Evolutionary conservation across 2,797 vertebrate genomes (phyloP), one percentile per base, ranked within the genome.

Genomic region (Eulemur mongoz): DNA sequence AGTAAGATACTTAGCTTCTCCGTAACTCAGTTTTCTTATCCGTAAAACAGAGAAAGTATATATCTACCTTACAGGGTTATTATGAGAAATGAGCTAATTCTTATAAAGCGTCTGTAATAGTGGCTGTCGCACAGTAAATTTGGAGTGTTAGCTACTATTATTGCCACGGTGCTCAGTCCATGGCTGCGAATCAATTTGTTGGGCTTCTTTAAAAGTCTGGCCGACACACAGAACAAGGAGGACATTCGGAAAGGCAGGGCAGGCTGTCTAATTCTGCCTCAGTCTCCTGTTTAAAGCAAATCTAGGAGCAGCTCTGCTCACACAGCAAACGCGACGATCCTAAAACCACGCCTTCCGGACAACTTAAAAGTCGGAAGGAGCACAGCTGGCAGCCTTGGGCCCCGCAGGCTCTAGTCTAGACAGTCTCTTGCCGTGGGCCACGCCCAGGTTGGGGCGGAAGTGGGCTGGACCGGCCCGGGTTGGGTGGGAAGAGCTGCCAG

Each of bases 31-130:
- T 78, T 52, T 78, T 78, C 48, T 75, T 30, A 48, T 48, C 30
- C 35, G 22, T 52, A 35, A 78, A 78, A 52, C 11, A 2, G 20
- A 27, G 9, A 40, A 52, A 45, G 75, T 61, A 38, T 25, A 6
- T 35, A 63, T 27, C 32, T 50, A 81, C 50, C 45, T 40, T 20
- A 67, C 12, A 35, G 48, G 15, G 63, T 84, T 35, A 65, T 84
- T 35, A 78, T 52, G 63, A 86, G 27, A 93, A 63, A 93, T 59
- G n/a, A 90, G 80, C 59, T 35, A 87, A 69, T 59, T 88, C 50
- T 69, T 50, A 76, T 27, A 75, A 82, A 75, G 48, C 45, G 4
- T 75, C 50, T 75, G 0, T 65, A 86, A 50, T 2, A 48, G 38
- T 40, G 45, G 11, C 72, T 83, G 48, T 50, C 15, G 17, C 32